Percentiles rank a stretch among this genome's conserved stretches.
These are phyloP conservation scores for Ginglymostoma cirratum DNA, from an alignment of 2,113 vertebrate species.

Conservation along the genomic window DNA sequence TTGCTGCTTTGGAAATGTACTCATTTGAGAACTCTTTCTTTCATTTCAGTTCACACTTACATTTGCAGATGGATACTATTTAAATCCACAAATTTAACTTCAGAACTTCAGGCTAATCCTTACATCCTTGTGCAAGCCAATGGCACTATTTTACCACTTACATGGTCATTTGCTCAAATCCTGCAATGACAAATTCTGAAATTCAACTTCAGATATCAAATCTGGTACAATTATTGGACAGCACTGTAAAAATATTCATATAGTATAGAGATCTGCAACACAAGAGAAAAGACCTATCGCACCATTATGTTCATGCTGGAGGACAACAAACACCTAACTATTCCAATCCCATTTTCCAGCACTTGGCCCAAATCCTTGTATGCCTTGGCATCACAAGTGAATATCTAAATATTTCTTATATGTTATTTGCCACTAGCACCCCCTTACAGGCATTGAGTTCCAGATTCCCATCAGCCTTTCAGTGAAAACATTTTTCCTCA, in stretches of 20 bases:
- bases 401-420: too few species aligned
- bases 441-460: too few species aligned
- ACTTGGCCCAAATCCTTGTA: too few species aligned
- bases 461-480: too few species aligned
- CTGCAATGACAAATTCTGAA: not conserved
- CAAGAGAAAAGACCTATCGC: too few species aligned
- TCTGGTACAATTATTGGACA: not conserved
- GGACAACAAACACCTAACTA: too few species aligned
- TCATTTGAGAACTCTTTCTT: not conserved
- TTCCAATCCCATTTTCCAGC: too few species aligned
- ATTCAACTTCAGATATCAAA: not conserved
- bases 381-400: too few species aligned
- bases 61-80: not conserved
- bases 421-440: too few species aligned
- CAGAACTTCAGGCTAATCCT: not conserved
- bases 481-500: too few species aligned
- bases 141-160: not conserved
- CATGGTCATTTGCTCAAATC: not conserved
- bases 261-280: too few species aligned
- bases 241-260: not conserved
- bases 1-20: not conserved
- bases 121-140: not conserved
- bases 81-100: not conserved
- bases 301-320: too few species aligned
- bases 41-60: not conserved